A percentile compares a stretch with the other conserved stretches of the same genome.
These are phyloP conservation scores for Epizoanthus stellaris DNA, from an alignment of 92 coral and sea anemone genomes.

Conservation along the genomic window DNA sequence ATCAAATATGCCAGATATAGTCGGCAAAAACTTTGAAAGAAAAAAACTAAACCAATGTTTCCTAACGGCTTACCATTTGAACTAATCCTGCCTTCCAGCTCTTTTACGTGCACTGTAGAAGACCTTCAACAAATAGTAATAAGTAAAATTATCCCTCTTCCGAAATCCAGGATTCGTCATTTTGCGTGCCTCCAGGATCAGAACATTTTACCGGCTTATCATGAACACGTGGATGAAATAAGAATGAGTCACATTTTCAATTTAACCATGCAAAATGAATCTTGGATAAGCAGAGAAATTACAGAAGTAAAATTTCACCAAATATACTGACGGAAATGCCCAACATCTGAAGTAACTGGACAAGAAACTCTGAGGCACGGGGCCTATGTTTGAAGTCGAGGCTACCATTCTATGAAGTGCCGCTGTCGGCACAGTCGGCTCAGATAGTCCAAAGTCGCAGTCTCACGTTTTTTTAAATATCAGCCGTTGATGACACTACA, in stretches of 20 bases:
- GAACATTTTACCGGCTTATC: neutral
- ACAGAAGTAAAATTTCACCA: conserved; percentile 1
- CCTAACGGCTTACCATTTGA: conserved; percentile 27
- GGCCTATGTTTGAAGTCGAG: conserved; percentile 29
- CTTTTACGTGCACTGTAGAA: neutral
- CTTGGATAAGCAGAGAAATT: neutral
- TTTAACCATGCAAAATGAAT: neutral
- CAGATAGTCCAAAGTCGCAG: neutral
- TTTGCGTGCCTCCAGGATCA: conserved; percentile 13
- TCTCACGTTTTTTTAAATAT: no score
- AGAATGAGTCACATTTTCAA: conserved; percentile 20
- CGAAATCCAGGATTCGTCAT: conserved; percentile 37
- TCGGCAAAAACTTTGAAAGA: no score
- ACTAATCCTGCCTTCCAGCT: neutral
- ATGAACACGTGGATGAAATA: neutral
- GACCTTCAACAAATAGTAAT: conserved; percentile 5
- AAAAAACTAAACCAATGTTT: no score
- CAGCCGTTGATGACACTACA: no score
- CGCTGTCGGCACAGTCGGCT: conserved; percentile 42
- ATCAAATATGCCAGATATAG: no score
- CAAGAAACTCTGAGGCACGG: conserved; percentile 6
- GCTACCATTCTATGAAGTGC: neutral
- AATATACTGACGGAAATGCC: conserved; percentile 2
- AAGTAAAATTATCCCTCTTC: conserved; percentile 29
- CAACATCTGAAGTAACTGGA: conserved; percentile 17